A percentile compares a stretch with the other conserved stretches of the same genome.
phyloP scores from a whole-genome alignment of 2,113 vertebrate genomes.

The Delphinapterus leucas region DNA sequence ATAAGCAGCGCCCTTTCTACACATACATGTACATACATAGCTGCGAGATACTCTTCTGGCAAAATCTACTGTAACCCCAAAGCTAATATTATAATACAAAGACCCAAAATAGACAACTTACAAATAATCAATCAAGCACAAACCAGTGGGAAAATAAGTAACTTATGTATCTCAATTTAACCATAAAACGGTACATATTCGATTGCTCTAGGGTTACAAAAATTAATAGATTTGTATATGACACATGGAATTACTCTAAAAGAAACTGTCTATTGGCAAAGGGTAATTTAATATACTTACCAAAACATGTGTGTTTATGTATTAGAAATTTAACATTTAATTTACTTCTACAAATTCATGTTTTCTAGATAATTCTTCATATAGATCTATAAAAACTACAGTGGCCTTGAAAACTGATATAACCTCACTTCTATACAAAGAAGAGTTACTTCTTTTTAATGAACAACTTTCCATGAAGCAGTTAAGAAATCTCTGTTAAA shows the following conservation, averaged over 20 bases:
- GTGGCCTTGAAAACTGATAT: neutral
- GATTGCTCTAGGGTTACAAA: neutral
- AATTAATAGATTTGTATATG: neutral
- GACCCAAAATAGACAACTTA: neutral
- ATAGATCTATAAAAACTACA: neutral
- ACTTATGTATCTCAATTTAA: neutral
- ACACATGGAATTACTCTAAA: neutral
- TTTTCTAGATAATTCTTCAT: neutral
- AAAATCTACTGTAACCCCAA: neutral
- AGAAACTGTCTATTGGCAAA: neutral
- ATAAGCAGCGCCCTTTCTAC: neutral
- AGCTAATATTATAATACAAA: neutral
- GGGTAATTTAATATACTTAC: neutral
- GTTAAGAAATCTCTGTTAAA: neutral
- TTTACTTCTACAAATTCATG: neutral
- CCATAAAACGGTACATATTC: neutral
- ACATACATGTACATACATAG: neutral
- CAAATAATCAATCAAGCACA: neutral
- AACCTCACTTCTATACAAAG: slow-evolving; percentile 3
- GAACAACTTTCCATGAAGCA: neutral
- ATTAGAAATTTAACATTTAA: slow-evolving; percentile 36
- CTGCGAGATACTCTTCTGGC: neutral
- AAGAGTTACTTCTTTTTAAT: slow-evolving; percentile 9
- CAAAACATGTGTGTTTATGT: neutral
- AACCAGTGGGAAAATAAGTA: neutral